phyloP scores from a whole-genome alignment of 2,888 invertebrate species.

The Drosophila crucigera region DNA sequence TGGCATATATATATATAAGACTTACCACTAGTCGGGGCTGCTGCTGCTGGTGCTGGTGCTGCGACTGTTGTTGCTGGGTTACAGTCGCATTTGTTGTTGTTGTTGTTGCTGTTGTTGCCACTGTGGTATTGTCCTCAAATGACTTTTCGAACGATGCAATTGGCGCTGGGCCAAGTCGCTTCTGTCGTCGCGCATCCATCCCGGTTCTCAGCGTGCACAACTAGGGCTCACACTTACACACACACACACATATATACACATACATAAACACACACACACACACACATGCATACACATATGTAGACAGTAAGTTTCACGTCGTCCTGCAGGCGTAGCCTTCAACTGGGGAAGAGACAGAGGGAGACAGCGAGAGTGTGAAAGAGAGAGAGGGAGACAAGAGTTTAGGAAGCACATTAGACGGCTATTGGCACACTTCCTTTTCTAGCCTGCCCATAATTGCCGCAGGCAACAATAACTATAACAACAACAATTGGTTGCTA shows the following conservation, averaged over 20 bases:
- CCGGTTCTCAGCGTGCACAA: constrained; percentile 46
- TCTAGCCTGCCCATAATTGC: constrained; percentile 64
- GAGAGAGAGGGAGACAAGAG: background rate
- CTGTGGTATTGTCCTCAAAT: constrained; percentile 83
- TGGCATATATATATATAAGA: constrained; percentile 6
- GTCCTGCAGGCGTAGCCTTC: constrained; percentile 40
- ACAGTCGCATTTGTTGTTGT: constrained; percentile 28
- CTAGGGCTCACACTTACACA: constrained; percentile 34
- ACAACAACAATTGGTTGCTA: constrained; percentile 13
- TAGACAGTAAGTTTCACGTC: constrained; percentile 17
- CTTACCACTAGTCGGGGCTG: constrained; percentile 52
- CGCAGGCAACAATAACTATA: constrained; percentile 54
- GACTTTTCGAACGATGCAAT: constrained; percentile 94
- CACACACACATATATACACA: constrained; percentile 21
- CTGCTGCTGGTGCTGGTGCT: constrained; percentile 4
- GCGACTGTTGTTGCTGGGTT: constrained; percentile 30
- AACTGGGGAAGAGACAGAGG: constrained; percentile 20
- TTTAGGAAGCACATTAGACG: constrained; percentile 53
- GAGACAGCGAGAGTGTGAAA: background rate
- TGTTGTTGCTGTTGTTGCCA: constrained; percentile 37
- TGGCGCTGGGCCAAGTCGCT: constrained; percentile 96
- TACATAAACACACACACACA: constrained; percentile 24
- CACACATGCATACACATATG: constrained; percentile 15
- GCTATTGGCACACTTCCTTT: constrained; percentile 70
- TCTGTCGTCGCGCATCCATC: constrained; percentile 86